Percentiles rank a stretch among this genome's conserved stretches.
Conservation (phyloP, 2,888 invertebrate species). For the Spicauda simplicius region DNA sequence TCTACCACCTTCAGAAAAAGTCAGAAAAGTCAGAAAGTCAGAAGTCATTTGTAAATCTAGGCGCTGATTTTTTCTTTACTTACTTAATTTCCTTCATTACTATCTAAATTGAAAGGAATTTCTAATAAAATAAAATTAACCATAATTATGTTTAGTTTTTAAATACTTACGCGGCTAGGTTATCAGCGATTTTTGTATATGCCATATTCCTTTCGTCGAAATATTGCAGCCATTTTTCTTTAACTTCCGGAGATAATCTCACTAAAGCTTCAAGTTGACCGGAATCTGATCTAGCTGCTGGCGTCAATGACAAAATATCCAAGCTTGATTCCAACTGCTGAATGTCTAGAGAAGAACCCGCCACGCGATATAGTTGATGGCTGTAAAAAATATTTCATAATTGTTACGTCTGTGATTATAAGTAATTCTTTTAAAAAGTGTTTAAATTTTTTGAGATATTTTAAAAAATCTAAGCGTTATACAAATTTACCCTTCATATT, state of each 20-base stretch:
- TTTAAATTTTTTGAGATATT: too few relatives aligned
- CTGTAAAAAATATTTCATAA: constrained; percentile 48
- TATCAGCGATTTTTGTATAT: constrained; percentile 63
- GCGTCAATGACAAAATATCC: constrained; percentile 63
- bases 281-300: constrained; percentile 54
- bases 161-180: constrained; percentile 66
- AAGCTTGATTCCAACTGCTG: constrained; percentile 56
- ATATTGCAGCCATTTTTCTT: constrained; percentile 63
- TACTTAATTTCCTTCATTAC: too few relatives aligned
- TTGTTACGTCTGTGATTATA: too few relatives aligned
- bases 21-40: too few relatives aligned
- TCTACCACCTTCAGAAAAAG: too few relatives aligned
- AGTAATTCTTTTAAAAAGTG: too few relatives aligned
- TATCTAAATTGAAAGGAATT: too few relatives aligned
- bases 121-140: too few relatives aligned
- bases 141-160: too few relatives aligned
- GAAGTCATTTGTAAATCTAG: too few relatives aligned
- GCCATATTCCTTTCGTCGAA: constrained; percentile 59
- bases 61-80: too few relatives aligned
- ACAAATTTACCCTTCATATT: constrained; percentile 73
- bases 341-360: constrained; percentile 59
- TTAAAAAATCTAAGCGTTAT: background rate
- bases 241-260: constrained; percentile 65
- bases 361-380: constrained; percentile 67
- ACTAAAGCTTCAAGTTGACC: constrained; percentile 65